Evolutionary conservation across 2,113 vertebrate genomes (phyloP), one percentile per base, ranked within the genome.

Genomic region (Pycnonotus jocosus): DNA sequence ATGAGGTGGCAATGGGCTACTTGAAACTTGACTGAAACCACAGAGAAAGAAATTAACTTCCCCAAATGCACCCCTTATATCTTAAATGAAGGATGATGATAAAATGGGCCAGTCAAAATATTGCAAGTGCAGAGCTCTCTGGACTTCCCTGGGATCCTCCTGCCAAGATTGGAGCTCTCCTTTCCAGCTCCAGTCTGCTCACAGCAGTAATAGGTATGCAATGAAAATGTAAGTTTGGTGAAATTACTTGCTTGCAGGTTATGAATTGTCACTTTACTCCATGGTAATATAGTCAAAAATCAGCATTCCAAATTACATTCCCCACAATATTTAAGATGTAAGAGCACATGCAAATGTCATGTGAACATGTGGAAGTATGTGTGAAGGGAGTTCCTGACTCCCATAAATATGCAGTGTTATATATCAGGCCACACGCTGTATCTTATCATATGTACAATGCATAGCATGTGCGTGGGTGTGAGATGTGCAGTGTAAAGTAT

Each of bases 381-480:
- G 28, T n/a, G 54, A 71, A 84, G 40, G 57, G 24, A 22, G 15
- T 16, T 47, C 57, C 42, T 61, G 48, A 11, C 33, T 42, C 44
- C 53, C 48, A 1, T 35, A 50, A 54, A 45, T 27, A 16, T 56
- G 28, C n/a, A 53, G 33, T 6, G 3, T 57, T 22, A 2, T 11
- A 15, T 37, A 11, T 16, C 33, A 33, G 30, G 37, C 11, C 22
- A 30, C 33, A 35, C 30, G 2, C 11, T 17, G 38, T 28, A 2
- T 19, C 4, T 27, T 40, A 0, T 15, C 40, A 2, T 9, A 8
- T 4, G 2, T 33, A 8, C 11, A 13, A 11, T 15, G 27, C 11
- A 24, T 1, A 40, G 17, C 5, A 4, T 24, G 20, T n/a, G 35
- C 28, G 3, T 64, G 47, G 31, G 11, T 5, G 4, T 25, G 42